These are phyloP conservation scores for Hippocampus kuda DNA, from an alignment of 2,797 vertebrate species.

Conservation along the genomic window DNA sequence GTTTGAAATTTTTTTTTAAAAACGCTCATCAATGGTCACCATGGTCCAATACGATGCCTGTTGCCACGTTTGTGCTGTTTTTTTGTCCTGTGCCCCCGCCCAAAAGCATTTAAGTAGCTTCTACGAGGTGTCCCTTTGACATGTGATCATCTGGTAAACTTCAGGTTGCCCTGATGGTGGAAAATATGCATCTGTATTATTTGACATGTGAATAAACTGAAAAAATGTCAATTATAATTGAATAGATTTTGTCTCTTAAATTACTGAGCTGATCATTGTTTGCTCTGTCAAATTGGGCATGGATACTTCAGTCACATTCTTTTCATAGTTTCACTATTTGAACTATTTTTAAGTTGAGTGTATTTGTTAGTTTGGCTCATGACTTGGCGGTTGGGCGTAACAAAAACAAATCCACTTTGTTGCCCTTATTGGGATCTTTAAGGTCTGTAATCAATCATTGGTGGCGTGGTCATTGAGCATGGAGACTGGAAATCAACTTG, in stretches of 20 bases:
- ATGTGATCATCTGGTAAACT: too few species aligned
- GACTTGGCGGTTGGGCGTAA: background rate
- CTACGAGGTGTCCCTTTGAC: too few species aligned
- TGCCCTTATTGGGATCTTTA: background rate
- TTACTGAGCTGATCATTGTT: background rate
- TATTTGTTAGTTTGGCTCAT: background rate
- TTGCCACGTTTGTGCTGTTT: too few species aligned
- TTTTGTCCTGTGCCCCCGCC: too few species aligned
- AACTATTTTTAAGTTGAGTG: background rate
- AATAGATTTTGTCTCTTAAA: background rate
- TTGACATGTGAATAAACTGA: too few species aligned
- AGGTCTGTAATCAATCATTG: slow-evolving; percentile 1
- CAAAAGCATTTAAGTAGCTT: too few species aligned
- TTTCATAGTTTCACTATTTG: background rate
- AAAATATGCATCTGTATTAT: too few species aligned
- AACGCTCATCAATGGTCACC: too few species aligned
- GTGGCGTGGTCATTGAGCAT: background rate
- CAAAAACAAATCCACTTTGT: slow-evolving; percentile 1
- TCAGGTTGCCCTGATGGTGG: too few species aligned
- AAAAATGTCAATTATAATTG: too few species aligned
- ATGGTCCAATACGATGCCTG: too few species aligned
- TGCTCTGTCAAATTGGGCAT: background rate
- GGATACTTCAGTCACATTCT: background rate
- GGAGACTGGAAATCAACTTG: background rate
- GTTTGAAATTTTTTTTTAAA: too few species aligned